These are phyloP conservation scores for Cephus sareptanus DNA, from an alignment of 2,888 invertebrate species.

Conservation along the genomic window DNA sequence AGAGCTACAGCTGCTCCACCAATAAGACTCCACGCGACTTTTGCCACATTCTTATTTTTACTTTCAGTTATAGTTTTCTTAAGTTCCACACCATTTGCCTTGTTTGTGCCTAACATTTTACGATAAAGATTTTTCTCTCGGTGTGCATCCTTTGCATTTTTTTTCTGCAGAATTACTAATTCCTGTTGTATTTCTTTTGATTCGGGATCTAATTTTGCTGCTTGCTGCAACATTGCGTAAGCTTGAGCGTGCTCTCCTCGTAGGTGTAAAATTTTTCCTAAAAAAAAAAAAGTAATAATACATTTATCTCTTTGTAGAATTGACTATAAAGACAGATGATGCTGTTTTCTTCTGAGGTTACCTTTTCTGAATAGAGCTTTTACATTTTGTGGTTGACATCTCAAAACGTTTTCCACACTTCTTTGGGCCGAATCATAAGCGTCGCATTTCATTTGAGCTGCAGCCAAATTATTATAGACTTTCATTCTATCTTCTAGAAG, in stretches of 20 bases:
- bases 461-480: constrained; percentile 92
- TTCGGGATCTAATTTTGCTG: constrained; percentile 74
- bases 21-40: constrained; percentile 76
- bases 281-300: constrained; percentile 23
- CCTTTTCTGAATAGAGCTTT: constrained; percentile 92
- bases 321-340: constrained; percentile 1
- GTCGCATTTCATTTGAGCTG: constrained; percentile 89
- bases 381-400: constrained; percentile 87
- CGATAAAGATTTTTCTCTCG: constrained; percentile 76
- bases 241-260: constrained; percentile 80
- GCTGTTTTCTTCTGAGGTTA: constrained; percentile 65
- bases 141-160: constrained; percentile 70
- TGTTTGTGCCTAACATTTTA: constrained; percentile 71
- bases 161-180: constrained; percentile 69
- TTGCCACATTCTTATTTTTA: constrained; percentile 55
- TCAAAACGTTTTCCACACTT: constrained; percentile 85
- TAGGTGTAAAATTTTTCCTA: constrained; percentile 72
- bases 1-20: constrained; percentile 76
- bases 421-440: constrained; percentile 86
- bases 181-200: constrained; percentile 72
- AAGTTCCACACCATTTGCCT: constrained; percentile 18
- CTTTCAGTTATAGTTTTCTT: constrained; percentile 27
- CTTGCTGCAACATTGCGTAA: constrained; percentile 73
- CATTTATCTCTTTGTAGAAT: not conserved
- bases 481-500: constrained; percentile 84